These are phyloP conservation scores for Pseudococcus viburni DNA, from an alignment of 2,888 invertebrate species.

Conservation along the genomic window DNA sequence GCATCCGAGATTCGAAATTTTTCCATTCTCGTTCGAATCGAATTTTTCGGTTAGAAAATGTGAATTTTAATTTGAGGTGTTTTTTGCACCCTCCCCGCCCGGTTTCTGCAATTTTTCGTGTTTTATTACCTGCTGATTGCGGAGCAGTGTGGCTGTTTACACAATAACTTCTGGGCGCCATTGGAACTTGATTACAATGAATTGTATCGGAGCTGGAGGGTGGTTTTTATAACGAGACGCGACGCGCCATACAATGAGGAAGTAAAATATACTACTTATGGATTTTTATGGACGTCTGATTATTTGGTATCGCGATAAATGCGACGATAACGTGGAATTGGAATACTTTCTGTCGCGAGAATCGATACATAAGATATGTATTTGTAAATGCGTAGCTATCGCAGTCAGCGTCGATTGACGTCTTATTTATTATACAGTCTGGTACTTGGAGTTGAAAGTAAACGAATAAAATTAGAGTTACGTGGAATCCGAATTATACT, in stretches of 20 bases:
- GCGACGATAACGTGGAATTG: not conserved
- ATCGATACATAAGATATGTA: not conserved
- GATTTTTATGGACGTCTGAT: slow-evolving; percentile 34
- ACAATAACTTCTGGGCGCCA: not conserved
- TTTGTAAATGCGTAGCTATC: not conserved
- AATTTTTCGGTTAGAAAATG: slow-evolving; percentile 17
- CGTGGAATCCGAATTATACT: no score
- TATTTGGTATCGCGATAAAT: not conserved
- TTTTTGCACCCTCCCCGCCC: not conserved
- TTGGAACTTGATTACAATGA: not conserved
- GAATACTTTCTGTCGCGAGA: not conserved
- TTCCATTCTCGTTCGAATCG: not conserved
- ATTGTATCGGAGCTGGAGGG: not conserved
- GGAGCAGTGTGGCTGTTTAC: no score
- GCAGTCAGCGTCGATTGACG: no score
- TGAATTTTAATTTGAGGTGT: not conserved
- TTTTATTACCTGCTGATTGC: not conserved
- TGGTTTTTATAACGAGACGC: not conserved
- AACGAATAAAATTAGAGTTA: no score
- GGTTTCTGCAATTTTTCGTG: not conserved
- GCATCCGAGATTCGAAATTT: not conserved
- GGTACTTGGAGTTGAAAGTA: no score
- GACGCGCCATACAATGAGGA: not conserved
- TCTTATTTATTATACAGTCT: no score
- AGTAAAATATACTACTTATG: slow-evolving; percentile 10